Conservation (phyloP, 2,888 invertebrate genomes). For the Chironomus riparius region DNA sequence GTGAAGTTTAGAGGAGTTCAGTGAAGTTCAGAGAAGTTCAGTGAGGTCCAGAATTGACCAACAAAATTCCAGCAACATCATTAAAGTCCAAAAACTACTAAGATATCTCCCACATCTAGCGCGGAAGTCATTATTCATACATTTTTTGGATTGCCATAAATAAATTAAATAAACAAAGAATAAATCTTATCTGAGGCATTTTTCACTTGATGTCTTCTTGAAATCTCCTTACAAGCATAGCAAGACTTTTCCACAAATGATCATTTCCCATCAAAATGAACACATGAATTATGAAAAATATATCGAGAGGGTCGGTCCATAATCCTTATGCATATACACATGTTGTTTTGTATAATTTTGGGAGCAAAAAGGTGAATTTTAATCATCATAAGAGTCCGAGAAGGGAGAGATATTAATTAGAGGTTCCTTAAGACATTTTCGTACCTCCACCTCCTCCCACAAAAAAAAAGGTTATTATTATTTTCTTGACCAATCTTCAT, state of each 20-base stretch:
- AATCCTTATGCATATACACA: background rate
- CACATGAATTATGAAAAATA: background rate
- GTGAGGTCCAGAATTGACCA: too few species aligned
- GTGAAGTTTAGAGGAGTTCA: too few species aligned
- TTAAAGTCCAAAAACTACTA: too few species aligned
- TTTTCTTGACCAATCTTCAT: background rate
- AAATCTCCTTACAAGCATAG: background rate
- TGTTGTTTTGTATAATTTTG: background rate
- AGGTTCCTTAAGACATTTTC: background rate
- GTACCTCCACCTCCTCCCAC: too few species aligned
- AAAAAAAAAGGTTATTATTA: background rate
- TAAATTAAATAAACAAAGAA: constrained; percentile 23
- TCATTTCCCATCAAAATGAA: background rate
- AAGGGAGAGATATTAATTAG: constrained; percentile 24
- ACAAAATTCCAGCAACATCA: too few species aligned
- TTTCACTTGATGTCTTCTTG: background rate
- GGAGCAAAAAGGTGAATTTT: background rate
- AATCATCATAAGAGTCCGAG: background rate
- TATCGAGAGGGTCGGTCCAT: background rate
- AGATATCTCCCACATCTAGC: too few species aligned
- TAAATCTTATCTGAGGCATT: constrained; percentile 22
- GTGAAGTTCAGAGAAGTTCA: too few species aligned
- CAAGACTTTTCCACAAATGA: background rate
- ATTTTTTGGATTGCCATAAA: constrained; percentile 13
- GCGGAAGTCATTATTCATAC: background rate